These are phyloP conservation scores for Sweltsa coloradensis DNA, from an alignment of 1,140 invertebrate genomes.

Conservation along the genomic window DNA sequence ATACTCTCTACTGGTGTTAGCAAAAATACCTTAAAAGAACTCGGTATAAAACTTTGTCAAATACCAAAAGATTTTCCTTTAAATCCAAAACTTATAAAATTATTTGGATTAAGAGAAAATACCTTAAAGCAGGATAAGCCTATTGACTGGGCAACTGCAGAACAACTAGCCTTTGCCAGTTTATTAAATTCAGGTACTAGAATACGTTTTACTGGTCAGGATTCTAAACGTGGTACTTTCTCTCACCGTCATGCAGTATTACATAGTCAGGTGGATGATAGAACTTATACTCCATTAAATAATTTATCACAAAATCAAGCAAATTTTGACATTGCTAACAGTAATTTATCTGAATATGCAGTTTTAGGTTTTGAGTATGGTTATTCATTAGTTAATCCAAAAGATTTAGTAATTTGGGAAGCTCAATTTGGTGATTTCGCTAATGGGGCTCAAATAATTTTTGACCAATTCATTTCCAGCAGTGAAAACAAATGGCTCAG, in stretches of 20 bases:
- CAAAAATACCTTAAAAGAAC: slow-evolving; percentile 1
- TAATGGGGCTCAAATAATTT: background rate
- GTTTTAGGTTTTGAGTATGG: slow-evolving; percentile 44
- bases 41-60: background rate
- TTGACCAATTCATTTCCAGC: background rate
- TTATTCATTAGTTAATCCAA: slow-evolving; percentile 25
- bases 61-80: slow-evolving; percentile 14
- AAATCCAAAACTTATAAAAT: slow-evolving; percentile 41
- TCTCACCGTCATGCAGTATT: slow-evolving; percentile 30
- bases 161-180: background rate
- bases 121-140: background rate
- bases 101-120: slow-evolving; percentile 23
- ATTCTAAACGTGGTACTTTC: slow-evolving; percentile 54
- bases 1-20: background rate
- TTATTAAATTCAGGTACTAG: slow-evolving; percentile 15
- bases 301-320: background rate
- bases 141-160: background rate
- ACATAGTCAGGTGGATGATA: background rate
- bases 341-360: slow-evolving; percentile 51
- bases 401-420: slow-evolving; percentile 2
- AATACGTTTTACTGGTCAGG: slow-evolving; percentile 54
- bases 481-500: background rate
- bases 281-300: background rate
- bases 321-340: slow-evolving; percentile 41
- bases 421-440: slow-evolving; percentile 3